Evolutionary conservation across 2,888 invertebrate genomes (phyloP), one percentile per base, ranked within the genome.

Genomic region (Mermis nigrescens): DNA sequence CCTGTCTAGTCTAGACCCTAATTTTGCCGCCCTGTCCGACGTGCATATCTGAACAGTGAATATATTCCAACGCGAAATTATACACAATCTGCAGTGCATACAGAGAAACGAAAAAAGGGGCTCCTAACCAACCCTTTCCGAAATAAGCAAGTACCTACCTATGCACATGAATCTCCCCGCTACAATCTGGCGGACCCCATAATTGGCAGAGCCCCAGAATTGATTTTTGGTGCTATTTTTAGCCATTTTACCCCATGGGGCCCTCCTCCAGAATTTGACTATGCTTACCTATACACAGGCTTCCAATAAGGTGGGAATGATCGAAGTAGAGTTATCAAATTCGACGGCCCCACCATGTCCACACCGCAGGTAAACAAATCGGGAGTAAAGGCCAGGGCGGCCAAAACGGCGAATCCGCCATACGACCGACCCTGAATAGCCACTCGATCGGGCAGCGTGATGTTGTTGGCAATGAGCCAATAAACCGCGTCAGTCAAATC

Each of bases 281-380:
- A n/a, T n/a, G n/a, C n/a, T n/a, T 38, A 38, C 38, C 38, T 38
- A 26, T 52, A 57, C 12, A 51, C 51, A 32, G 12, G 12, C 24
- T 52, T 32, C 70, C 70, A 71, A 60, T 70, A 70, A 3, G 69
- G 70, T 22, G 70, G 70, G 31, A 70, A 66, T 4, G 70, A 68
- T 58, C 69, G 67, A 28, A 71, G 64, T 27, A 70, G 63, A 2
- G 68, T 64, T 54, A 68, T 66, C 55, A 70, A 63, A 61, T 70
- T 71, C 4, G 66, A 66, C 3, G 69, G 69, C 1, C 70, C 70
- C 29, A 70, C 70, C 51, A 70, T 68, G 62, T 69, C 69, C 24
- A 71, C 66, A 22, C 70, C 70, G 54, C 70, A 70, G 1, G 69
- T 67, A 57, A 69, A 71, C 1, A 63, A 62, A 38, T 71, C 66